Conservation (phyloP, 2,888 invertebrate genomes). For the Chouioia cunea region DNA sequence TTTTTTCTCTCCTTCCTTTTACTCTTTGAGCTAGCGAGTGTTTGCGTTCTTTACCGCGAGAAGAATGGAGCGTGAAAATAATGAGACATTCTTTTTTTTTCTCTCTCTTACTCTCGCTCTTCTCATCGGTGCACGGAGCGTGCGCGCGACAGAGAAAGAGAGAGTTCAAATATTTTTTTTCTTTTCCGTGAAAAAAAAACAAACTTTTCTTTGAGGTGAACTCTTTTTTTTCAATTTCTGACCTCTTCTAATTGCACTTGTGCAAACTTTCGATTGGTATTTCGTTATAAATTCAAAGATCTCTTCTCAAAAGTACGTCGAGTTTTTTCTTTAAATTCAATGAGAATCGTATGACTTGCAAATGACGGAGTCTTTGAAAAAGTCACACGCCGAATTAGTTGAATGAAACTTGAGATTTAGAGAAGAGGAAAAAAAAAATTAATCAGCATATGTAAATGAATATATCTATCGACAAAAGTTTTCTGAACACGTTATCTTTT, state of each 20-base stretch:
- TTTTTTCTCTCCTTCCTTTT: slow-evolving; percentile 12
- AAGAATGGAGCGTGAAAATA: slow-evolving; percentile 40
- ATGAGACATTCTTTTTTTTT: slow-evolving; percentile 21
- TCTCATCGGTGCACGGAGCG: background rate
- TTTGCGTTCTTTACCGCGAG: slow-evolving; percentile 15
- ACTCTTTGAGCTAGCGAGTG: slow-evolving; percentile 5
- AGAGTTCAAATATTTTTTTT: background rate
- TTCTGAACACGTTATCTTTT: too few relatives aligned
- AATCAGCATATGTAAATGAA: too few relatives aligned
- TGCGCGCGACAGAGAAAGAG: too few relatives aligned
- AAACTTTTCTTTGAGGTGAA: slow-evolving; percentile 9
- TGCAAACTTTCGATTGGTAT: slow-evolving; percentile 3
- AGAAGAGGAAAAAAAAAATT: too few relatives aligned
- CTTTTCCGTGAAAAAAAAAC: background rate
- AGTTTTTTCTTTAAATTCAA: too few relatives aligned
- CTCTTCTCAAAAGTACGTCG: background rate
- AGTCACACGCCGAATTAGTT: too few relatives aligned
- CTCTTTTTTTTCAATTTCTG: slow-evolving; percentile 10
- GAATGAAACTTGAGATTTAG: too few relatives aligned
- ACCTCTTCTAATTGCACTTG: background rate
- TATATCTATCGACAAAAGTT: too few relatives aligned
- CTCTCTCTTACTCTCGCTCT: background rate
- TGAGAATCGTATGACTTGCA: too few relatives aligned
- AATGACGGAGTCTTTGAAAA: too few relatives aligned
- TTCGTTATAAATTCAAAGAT: slow-evolving; percentile 9